Base-by-base conservation (phyloP, 1,140 invertebrate species). In the Meloidogyne floridensis region DNA sequence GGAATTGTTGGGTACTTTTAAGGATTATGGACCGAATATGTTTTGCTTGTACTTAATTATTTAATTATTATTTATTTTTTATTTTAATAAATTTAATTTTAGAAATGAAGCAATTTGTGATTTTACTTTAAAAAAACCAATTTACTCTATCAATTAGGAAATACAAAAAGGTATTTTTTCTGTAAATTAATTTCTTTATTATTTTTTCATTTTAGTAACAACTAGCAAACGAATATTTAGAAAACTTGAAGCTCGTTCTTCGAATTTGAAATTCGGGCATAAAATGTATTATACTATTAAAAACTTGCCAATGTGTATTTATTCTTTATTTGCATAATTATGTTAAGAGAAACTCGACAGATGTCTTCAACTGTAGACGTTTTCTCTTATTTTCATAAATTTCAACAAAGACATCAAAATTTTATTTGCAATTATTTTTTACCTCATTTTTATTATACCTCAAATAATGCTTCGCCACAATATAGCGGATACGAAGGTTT, bases 371-470 rank as follows among this genome's bases (percentile, higher is more conserved):
- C 15, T 65, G 59, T 65, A 65, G 59, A 65, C 59, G n/a, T n/a
- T 65, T 65, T 65, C 59, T 65, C 59, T 65, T 59, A 59, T 59
- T 59, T 13, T 59, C 10, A 65, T 65, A 65, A 65, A 65, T 65
- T 65, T 65, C 15, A 65, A 65, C 15, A 65, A 11, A 15, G n/a
- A n/a, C 59, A 65, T 4, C 59, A 65, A n/a, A 65, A 65, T 65
- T 6, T 65, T 65, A n/a, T 65, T 18, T 65, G 59, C n/a, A 65
- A n/a, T 65, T n/a, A 65, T 65, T 65, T 65, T 18, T 65, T 65
- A 65, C 59, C 59, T 65, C 59, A n/a, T 65, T 65, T 65, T 65
- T 6, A 65, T 18, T 65, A 65, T 65, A 65, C 59, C 59, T 65
- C 59, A 65, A 65, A 18, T 6, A 65, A 65, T 65, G 59, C 3